phyloP scores from a whole-genome alignment of 2,113 vertebrate genomes.

The Tachuris rubrigastra region DNA sequence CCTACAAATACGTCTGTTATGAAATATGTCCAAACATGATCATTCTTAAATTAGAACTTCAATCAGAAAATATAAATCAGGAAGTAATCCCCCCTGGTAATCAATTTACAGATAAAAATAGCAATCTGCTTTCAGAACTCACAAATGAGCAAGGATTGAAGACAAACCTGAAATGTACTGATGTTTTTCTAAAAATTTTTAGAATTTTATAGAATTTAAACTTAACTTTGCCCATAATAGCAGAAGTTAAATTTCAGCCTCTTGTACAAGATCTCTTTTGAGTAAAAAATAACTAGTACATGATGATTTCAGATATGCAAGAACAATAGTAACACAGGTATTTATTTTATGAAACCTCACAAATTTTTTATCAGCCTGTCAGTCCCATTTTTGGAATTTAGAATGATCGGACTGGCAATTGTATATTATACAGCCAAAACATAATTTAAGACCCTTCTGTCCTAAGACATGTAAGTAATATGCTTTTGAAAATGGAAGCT shows the following conservation, averaged over 20 bases:
- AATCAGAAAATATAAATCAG: background rate
- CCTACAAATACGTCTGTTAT: background rate
- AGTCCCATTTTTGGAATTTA: background rate
- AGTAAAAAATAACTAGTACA: background rate
- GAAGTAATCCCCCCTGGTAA: background rate
- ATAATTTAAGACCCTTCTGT: background rate
- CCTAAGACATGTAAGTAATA: background rate
- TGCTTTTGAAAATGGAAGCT: background rate
- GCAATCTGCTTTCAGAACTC: background rate
- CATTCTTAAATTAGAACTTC: background rate
- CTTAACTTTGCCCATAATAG: background rate
- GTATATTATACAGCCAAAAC: background rate
- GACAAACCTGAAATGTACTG: background rate
- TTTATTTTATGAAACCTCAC: background rate
- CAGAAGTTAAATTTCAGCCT: background rate
- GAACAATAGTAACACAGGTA: background rate
- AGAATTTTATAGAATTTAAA: background rate
- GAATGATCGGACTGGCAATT: background rate
- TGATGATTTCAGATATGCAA: background rate
- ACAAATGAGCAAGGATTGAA: background rate
- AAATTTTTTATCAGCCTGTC: background rate
- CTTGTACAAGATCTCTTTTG: background rate
- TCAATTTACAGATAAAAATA: background rate
- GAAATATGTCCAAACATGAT: background rate
- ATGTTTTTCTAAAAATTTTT: background rate